phyloP scores from a whole-genome alignment of 2,113 vertebrate species.

The Marcusenius ussheri region DNA sequence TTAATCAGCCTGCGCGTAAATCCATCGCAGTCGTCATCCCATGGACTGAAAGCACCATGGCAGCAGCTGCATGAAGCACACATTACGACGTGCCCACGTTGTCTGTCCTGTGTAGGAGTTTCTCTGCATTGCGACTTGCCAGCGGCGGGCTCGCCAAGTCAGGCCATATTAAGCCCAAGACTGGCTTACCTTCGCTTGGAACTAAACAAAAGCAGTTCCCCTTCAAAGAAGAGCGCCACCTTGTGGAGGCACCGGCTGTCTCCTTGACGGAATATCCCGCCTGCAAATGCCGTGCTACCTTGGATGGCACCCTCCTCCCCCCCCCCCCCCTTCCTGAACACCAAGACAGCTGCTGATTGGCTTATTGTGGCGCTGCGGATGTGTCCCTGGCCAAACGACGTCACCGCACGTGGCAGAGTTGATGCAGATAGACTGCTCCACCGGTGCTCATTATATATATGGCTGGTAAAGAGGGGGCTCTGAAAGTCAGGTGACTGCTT shows the following conservation, averaged over 20 bases:
- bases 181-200: neutral
- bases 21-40: conserved; percentile 14
- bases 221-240: neutral
- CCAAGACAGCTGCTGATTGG: neutral
- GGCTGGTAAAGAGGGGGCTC: conserved; percentile 70
- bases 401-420: neutral
- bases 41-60: conserved; percentile 5
- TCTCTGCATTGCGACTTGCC: conserved; percentile 43
- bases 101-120: conserved; percentile 30
- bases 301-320: neutral
- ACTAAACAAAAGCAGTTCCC: neutral
- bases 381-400: neutral
- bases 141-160: conserved; percentile 24
- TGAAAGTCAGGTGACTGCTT: conserved; percentile 81
- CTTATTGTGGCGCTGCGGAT: neutral
- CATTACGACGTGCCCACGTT: conserved; percentile 21
- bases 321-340: neutral
- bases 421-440: conserved; percentile 41
- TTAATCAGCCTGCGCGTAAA: conserved; percentile 34
- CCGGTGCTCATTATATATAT: conserved; percentile 32
- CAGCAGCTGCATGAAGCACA: conserved; percentile 40
- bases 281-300: neutral
- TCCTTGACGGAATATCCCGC: neutral
- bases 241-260: neutral
- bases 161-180: conserved; percentile 19